A percentile compares a stretch with the other conserved stretches of the same genome.
Conservation (phyloP, 2,888 invertebrate genomes). For the Formica aserva region DNA sequence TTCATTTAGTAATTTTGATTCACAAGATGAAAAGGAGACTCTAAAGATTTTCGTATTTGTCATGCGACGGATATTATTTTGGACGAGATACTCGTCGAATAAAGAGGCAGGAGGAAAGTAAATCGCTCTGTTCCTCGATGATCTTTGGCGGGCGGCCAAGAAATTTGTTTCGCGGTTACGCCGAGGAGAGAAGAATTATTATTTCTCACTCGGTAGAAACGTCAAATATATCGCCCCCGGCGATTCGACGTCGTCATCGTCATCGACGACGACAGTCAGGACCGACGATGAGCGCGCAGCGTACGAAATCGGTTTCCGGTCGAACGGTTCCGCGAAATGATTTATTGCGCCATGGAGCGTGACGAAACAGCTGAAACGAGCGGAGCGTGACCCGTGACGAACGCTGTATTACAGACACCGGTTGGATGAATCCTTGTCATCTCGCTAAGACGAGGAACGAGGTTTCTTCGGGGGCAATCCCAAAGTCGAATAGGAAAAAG, state of each 20-base stretch:
- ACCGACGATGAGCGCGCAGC: conserved; percentile 68
- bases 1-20: not conserved
- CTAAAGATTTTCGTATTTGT: conserved; percentile 40
- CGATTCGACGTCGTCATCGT: conserved; percentile 6
- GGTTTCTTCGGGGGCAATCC: conserved; percentile 74
- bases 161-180: conserved; percentile 55
- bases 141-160: conserved; percentile 46
- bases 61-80: conserved; percentile 52
- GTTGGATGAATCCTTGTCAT: conserved; percentile 80
- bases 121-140: conserved; percentile 58
- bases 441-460: conserved; percentile 61
- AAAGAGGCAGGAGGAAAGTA: conserved; percentile 27
- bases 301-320: conserved; percentile 84
- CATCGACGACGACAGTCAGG: conserved; percentile 51
- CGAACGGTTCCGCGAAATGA: conserved; percentile 84
- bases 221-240: conserved; percentile 51
- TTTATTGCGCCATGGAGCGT: conserved; percentile 83
- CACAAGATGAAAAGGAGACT: not conserved
- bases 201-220: conserved; percentile 49
- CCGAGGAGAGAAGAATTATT: conserved; percentile 25
- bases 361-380: conserved; percentile 62
- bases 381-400: conserved; percentile 80
- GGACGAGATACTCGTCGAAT: conserved; percentile 41
- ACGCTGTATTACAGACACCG: conserved; percentile 71
- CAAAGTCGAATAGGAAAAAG: conserved; percentile 57